phyloP scores from a whole-genome alignment of 2,113 vertebrate genomes.

The Mus spicilegus region DNA sequence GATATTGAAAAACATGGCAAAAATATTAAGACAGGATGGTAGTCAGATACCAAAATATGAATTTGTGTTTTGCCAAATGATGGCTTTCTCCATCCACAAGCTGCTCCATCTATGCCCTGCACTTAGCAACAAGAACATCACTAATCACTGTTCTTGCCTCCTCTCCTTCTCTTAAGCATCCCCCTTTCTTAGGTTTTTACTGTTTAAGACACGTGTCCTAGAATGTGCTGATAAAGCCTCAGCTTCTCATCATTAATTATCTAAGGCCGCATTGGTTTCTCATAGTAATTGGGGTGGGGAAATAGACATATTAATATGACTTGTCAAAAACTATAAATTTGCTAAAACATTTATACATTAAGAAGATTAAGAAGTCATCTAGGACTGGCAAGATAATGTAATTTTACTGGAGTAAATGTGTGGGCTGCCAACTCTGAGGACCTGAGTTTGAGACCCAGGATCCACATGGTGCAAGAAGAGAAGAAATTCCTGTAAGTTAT shows the following conservation, averaged over 20 bases:
- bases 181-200: not conserved
- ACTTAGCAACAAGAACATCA: not conserved
- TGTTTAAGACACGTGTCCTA: not conserved
- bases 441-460: not conserved
- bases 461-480: not conserved
- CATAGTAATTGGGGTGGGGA: not conserved
- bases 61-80: not conserved
- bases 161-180: not conserved
- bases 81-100: not conserved
- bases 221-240: not conserved
- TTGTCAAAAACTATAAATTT: not conserved
- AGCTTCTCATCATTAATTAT: not conserved
- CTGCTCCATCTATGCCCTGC: not conserved
- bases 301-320: not conserved
- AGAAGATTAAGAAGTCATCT: not conserved
- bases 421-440: not conserved
- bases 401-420: not conserved
- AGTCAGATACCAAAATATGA: not conserved
- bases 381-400: not conserved
- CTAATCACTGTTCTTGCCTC: not conserved
- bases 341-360: not conserved
- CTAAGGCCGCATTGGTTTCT: not conserved
- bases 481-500: not conserved
- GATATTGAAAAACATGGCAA: constrained; percentile 22
- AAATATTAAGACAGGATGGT: not conserved